These are phyloP conservation scores for Psittacula cyanocephala DNA, from an alignment of 2,113 vertebrate genomes.

Conservation along the genomic window DNA sequence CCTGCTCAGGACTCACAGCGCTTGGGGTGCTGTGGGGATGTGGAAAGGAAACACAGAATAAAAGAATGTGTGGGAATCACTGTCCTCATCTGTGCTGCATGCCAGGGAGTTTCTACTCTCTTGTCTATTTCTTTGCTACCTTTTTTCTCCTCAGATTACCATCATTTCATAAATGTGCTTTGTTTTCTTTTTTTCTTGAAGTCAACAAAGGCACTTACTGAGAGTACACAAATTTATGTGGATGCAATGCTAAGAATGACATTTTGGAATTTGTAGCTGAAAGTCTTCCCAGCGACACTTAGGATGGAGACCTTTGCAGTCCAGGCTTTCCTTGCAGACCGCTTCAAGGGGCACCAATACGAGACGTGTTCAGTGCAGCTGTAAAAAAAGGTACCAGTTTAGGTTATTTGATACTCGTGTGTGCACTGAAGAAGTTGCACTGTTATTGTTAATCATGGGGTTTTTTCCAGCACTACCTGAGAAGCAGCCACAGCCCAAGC, in stretches of 20 bases:
- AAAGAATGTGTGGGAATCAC: not conserved
- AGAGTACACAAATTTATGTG: not conserved
- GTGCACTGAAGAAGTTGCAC: not conserved
- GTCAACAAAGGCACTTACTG: not conserved
- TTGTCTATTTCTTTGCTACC: not conserved
- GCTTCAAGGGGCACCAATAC: not conserved
- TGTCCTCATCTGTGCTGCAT: not conserved
- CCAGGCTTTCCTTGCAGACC: not conserved
- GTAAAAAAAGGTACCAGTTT: not conserved
- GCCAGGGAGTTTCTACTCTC: not conserved
- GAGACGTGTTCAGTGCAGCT: not conserved
- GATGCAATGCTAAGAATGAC: not conserved
- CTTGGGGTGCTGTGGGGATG: not conserved
- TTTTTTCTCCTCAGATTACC: not conserved
- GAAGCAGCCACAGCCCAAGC: not conserved
- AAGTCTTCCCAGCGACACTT: fast-evolving
- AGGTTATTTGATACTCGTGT: not conserved
- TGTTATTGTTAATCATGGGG: not conserved
- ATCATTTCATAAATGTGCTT: not conserved
- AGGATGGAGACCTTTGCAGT: not conserved
- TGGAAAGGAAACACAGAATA: not conserved
- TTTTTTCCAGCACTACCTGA: not conserved
- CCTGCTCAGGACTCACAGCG: not conserved
- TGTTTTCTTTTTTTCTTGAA: not conserved
- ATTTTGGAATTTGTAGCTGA: not conserved